These are phyloP conservation scores for Zoanthus sansibaricus DNA, from an alignment of 92 coral and sea anemone genomes.

Conservation along the genomic window DNA sequence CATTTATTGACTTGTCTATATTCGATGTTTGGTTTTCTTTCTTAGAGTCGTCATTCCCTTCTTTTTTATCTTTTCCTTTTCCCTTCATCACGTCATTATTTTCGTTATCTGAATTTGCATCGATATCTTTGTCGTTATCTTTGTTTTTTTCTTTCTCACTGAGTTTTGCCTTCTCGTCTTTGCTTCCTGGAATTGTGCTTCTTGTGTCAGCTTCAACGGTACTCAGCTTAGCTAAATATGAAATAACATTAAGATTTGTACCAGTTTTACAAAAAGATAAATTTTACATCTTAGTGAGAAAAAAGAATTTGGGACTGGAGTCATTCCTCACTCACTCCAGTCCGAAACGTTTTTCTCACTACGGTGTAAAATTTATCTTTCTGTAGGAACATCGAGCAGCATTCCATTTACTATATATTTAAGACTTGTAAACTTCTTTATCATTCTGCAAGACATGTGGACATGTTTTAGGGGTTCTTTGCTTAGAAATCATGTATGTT, in stretches of 20 bases:
- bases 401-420: too few species aligned
- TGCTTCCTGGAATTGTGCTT: conserved; percentile 23
- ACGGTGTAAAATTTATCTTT: too few species aligned
- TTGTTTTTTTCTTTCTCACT: neutral
- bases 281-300: too few species aligned
- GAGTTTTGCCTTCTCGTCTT: conserved; percentile 7
- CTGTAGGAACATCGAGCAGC: too few species aligned
- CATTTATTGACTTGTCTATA: neutral
- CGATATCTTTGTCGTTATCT: neutral
- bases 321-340: too few species aligned
- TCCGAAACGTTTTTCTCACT: too few species aligned
- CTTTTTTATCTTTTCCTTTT: neutral
- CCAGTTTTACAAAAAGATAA: too few species aligned
- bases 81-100: neutral
- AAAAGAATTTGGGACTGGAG: too few species aligned
- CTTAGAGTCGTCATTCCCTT: neutral
- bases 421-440: too few species aligned
- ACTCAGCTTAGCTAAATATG: conserved; percentile 12
- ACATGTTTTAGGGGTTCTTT: too few species aligned
- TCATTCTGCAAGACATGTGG: too few species aligned
- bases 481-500: too few species aligned
- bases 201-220: conserved; percentile 18
- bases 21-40: conserved; percentile 11
- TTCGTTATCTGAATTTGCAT: neutral
- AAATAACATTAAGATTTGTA: neutral